Base-by-base conservation (phyloP, 2,888 invertebrate genomes). In the Tetragonula carbonaria region DNA sequence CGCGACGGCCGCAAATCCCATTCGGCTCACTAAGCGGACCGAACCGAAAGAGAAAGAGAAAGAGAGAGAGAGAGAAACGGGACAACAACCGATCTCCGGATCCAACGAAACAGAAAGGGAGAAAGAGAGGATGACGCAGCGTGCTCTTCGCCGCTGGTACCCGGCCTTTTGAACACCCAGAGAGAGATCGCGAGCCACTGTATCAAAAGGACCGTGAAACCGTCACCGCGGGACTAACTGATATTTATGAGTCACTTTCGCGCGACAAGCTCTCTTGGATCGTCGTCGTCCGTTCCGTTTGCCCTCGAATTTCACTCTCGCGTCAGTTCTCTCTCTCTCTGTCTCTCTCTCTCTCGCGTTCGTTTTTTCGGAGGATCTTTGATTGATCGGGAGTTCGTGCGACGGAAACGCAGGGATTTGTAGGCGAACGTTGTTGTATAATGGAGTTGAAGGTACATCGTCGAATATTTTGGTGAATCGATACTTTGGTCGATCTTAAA, bases 1-100 rank as follows among this genome's bases (percentile, higher is more conserved):
- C 91, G 91, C 92, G 89, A 91, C 86, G 88, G 82, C 91, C 90
- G 92, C 92, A 92, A 93, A 93, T 92, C 90, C 90, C 85, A 84
- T 88, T 88, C 82, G 79, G 76, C 73, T 62, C 79, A 79, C 78
- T 89, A 89, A 89, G 85, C 80, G 68, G 76, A 86, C 87, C 86
- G 70, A 66, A 38, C 71, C 57, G 14, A 21, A 21, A 57, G 86
- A 82, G 85, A 89, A 81, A 80, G 45, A 38, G 38, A 38, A 0
- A 23, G 23, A 45, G 45, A 45, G 45, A 45, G 45, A 14, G 8
- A 33, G 86, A 82, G 85, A 89, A 82, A 78, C 82, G 87, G 85
- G 81, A 86, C 82, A 82, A 82, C 80, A 74, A 87, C n/a, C 55
- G 13, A 66, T 4, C 67, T 59, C 23, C 50, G 68, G 16, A 45